Evolutionary conservation across 37 sponge, comb jelly and placozoan genomes (phyloP).

Genomic region (Oopsacas minuta): DNA sequence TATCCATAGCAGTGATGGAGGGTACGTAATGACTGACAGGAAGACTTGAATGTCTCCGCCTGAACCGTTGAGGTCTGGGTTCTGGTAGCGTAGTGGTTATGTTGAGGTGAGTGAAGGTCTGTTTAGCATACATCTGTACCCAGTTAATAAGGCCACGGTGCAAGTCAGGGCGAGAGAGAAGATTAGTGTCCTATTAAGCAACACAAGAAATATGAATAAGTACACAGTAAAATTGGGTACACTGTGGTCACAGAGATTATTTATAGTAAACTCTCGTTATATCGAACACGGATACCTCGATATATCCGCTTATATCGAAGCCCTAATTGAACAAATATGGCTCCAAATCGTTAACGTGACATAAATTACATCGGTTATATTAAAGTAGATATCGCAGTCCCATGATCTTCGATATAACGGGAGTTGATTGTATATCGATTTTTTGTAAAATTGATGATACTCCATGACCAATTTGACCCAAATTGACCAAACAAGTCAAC

Average conservation of each 20-base stretch:
- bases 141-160: constrained; percentile 51
- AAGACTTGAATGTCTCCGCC: not conserved
- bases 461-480: not conserved
- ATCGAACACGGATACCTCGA: too few relatives aligned
- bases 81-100: not conserved
- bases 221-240: too few relatives aligned
- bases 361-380: too few relatives aligned
- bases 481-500: not conserved
- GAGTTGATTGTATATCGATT: too few relatives aligned
- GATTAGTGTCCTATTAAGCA: not conserved
- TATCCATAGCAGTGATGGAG: not conserved
- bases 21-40: not conserved
- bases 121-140: constrained; percentile 46
- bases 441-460: not conserved
- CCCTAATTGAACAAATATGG: too few relatives aligned
- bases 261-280: too few relatives aligned
- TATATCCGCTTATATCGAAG: too few relatives aligned
- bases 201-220: too few relatives aligned
- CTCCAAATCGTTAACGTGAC: too few relatives aligned
- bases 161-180: constrained; percentile 3
- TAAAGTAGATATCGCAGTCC: too few relatives aligned
- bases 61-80: not conserved
- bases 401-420: too few relatives aligned
- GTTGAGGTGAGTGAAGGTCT: constrained; percentile 49
- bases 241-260: too few relatives aligned